Base-by-base conservation (phyloP, 2,888 invertebrate genomes). In the Geotrupes spiniger region DNA sequence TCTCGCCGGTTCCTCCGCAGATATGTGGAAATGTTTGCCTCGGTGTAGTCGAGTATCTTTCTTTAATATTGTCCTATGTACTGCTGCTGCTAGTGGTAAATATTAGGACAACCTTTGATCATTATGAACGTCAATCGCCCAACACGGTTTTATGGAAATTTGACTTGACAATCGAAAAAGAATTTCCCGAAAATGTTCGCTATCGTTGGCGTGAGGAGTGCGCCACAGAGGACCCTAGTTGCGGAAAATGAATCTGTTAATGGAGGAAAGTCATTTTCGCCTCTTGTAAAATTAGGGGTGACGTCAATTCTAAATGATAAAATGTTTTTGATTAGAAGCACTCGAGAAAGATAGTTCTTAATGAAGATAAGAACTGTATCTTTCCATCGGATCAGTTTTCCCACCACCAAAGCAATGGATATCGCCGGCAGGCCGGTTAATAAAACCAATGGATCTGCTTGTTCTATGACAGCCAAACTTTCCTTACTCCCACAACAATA, bases 361-460 rank as follows among this genome's bases (percentile, higher is more conserved):
- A 92, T 81, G 69, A 91, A 84, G 49, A 83, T 78, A 10, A 93
- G 79, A 15, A 94, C 82, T 1, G 87, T 85, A 70, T 92, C 96
- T 74, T 98, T 97, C 97, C 97, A 98, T 65, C 91, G 86, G 60
- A 97, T 87, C 87, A 97, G 89, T 74, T 95, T 92, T 27, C 93
- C 92, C 62, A 95, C 81, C 65, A 98, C 89, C 47, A 98, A 79
- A 58, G 91, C 89, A 44, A 96, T 87, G 1, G 97, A 97, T 63
- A 98, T 96, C 1, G 93, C 90, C 1, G 97, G 97, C 46, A 98
- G 77, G 1, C 94, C 89, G 47, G 97, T 89, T 25, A 98, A 76
- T 39, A 98, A 76, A 27, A 96, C 86, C 41, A 96, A 76, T 0
- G 96, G 96, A 74, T 97, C 97, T 0, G 95, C 90, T 43, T 90